Percentiles rank a stretch among this genome's conserved stretches.
phyloP scores from a whole-genome alignment of 2,797 vertebrate genomes.

The Enteromius unitaeniatus region DNA sequence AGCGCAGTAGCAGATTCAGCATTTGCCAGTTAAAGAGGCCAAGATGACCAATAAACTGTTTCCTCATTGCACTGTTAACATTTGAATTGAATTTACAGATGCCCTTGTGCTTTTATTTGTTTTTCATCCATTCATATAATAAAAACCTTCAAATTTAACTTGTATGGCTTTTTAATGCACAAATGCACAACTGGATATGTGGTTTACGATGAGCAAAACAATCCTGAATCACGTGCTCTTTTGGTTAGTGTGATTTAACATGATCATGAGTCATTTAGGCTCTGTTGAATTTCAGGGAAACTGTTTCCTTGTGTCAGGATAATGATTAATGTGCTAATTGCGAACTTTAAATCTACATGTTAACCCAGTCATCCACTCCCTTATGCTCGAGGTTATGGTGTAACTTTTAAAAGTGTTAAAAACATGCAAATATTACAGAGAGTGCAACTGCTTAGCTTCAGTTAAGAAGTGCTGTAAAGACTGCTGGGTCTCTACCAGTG shows the following conservation, averaged over 20 bases:
- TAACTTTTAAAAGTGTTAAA: background rate
- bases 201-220: background rate
- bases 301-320: background rate
- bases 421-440: background rate
- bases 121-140: background rate
- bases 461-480: background rate
- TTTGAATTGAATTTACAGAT: background rate
- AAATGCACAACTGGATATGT: background rate
- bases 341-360: background rate
- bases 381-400: background rate
- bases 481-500: background rate
- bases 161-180: background rate
- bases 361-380: constrained; percentile 6
- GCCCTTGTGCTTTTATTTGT: background rate
- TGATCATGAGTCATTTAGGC: background rate
- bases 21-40: too few species aligned
- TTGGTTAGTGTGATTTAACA: background rate
- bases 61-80: constrained; percentile 1
- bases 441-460: background rate
- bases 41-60: background rate
- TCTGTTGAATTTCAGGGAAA: background rate
- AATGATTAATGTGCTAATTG: constrained; percentile 28
- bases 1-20: background rate
- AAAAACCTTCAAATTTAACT: background rate
- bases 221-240: background rate